Percentiles rank a stretch among this genome's conserved stretches.
phyloP scores from a whole-genome alignment of 2,888 invertebrate species.

The Lamproptera curius region DNA sequence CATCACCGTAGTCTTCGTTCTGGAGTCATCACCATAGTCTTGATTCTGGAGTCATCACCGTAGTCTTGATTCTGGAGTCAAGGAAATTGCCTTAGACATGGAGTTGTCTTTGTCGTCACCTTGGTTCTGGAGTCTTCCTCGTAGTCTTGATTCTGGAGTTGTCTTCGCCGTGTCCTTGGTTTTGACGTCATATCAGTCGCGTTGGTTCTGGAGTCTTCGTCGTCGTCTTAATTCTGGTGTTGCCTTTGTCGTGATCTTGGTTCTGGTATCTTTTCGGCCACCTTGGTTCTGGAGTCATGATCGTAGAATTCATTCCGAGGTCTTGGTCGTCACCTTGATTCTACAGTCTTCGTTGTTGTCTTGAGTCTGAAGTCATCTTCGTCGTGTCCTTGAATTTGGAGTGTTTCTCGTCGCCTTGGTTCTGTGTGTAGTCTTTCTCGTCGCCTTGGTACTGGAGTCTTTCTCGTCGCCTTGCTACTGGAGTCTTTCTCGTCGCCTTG shows the following conservation, averaged over 20 bases:
- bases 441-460: constrained; percentile 11
- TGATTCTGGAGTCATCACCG: no score
- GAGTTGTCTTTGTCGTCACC: no score
- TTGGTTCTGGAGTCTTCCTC: no score
- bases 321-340: constrained; percentile 15
- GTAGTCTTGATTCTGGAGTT: no score
- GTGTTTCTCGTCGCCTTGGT: no score
- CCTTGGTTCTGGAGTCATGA: neutral
- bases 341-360: constrained; percentile 14
- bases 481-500: constrained; percentile 2
- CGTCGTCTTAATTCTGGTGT: constrained; percentile 15
- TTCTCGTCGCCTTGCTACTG: neutral
- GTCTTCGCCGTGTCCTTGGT: no score
- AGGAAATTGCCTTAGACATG: no score
- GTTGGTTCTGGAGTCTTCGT: constrained; percentile 15
- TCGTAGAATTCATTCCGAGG: constrained; percentile 2
- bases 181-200: constrained; percentile 6
- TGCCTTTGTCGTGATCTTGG: constrained; percentile 1
- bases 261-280: no score
- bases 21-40: no score
- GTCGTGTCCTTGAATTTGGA: neutral
- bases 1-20: no score
- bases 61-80: no score
- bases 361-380: constrained; percentile 16
- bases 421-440: neutral